Evolutionary conservation across 2,797 vertebrate species (phyloP).

Genomic region (Acestrorhynchus altus): DNA sequence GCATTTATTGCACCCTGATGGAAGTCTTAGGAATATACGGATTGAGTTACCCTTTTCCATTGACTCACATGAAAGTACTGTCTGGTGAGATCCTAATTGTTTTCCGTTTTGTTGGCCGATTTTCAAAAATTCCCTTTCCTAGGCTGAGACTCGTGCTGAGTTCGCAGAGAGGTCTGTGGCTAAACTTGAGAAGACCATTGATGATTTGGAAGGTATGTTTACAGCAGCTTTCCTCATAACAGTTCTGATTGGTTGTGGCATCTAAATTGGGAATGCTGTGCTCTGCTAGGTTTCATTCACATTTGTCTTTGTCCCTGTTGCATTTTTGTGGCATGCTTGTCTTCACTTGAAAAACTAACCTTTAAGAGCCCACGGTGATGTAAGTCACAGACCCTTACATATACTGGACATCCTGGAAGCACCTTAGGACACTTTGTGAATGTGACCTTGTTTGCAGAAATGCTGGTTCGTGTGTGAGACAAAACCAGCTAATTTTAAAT

Average conservation of each 20-base stretch:
- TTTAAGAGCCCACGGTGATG: too few species aligned
- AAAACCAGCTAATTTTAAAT: too few species aligned
- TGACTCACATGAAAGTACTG: background rate
- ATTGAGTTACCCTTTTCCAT: background rate
- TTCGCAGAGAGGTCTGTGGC: conserved; percentile 97
- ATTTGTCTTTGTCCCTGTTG: background rate
- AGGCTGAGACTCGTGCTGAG: conserved; percentile 96
- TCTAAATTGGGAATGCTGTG: background rate
- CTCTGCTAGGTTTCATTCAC: background rate
- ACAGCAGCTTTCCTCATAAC: background rate
- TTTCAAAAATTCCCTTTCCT: conserved; percentile 30
- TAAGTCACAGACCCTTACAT: too few species aligned
- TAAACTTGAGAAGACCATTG: conserved; percentile 97
- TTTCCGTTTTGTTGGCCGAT: background rate
- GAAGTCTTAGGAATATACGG: background rate
- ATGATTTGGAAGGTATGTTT: conserved; percentile 94
- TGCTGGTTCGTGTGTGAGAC: too few species aligned
- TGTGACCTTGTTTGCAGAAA: too few species aligned
- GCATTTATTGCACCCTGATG: background rate
- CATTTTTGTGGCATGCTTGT: conserved; percentile 9
- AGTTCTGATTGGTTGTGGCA: background rate
- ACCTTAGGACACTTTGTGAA: too few species aligned
- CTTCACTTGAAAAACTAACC: background rate
- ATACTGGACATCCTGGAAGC: too few species aligned
- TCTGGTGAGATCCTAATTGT: background rate